Conservation (phyloP, 2,888 invertebrate species). For the Bhutanitis thaidina region DNA sequence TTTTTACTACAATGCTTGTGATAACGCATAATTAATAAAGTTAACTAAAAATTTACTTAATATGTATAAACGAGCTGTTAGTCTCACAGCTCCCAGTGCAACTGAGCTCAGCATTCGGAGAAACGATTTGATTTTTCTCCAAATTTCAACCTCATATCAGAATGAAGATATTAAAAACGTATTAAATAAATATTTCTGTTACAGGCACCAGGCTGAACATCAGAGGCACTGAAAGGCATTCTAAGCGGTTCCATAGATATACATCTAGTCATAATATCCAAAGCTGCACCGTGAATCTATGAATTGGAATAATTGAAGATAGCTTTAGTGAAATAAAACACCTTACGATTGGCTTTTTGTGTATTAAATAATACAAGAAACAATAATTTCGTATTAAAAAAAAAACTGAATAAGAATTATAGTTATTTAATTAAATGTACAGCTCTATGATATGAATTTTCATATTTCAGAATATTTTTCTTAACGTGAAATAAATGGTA, state of each 20-base stretch:
- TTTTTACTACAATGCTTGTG: no score
- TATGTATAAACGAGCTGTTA: no score
- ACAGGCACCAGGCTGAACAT: slow-evolving; percentile 3
- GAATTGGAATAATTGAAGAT: neutral
- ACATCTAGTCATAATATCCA: slow-evolving; percentile 33
- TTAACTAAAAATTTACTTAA: no score
- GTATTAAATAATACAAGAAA: slow-evolving; percentile 19
- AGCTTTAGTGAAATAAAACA: neutral
- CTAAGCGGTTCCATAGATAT: slow-evolving; percentile 2
- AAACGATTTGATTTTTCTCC: no score
- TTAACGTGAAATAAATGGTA: slow-evolving; percentile 35
- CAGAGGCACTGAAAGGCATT: neutral
- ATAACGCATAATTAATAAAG: no score
- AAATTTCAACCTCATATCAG: no score
- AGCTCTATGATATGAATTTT: slow-evolving; percentile 42
- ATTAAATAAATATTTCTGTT: slow-evolving; percentile 2
- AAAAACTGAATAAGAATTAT: slow-evolving; percentile 22
- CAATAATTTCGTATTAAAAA: slow-evolving; percentile 13
- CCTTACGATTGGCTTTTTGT: slow-evolving; percentile 34
- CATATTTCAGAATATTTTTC: slow-evolving; percentile 52
- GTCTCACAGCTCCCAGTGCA: no score
- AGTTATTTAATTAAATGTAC: slow-evolving; percentile 46
- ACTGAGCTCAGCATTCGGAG: no score
- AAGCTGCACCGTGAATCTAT: slow-evolving; percentile 20
- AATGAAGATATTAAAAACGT: no score